phyloP scores from a whole-genome alignment of 2,113 vertebrate species.

The Eupsittula cactorum region DNA sequence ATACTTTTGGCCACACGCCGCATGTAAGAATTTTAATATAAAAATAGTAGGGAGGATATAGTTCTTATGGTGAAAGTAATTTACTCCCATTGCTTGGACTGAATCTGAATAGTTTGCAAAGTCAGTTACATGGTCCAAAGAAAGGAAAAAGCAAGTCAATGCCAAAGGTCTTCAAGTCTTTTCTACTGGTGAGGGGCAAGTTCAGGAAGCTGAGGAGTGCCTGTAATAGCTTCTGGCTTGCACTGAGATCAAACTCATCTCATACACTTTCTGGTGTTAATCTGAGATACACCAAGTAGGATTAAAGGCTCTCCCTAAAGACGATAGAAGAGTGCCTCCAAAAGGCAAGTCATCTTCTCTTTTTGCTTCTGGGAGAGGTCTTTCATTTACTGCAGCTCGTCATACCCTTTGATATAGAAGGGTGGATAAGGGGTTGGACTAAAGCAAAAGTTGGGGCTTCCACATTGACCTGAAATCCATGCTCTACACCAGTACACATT shows the following conservation, averaged over 20 bases:
- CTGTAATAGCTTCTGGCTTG: not conserved
- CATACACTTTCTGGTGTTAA: not conserved
- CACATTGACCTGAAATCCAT: not conserved
- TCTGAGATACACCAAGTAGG: accelerated
- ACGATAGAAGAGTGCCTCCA: not conserved
- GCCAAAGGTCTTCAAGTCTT: not conserved
- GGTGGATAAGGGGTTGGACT: not conserved
- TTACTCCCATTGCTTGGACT: not conserved
- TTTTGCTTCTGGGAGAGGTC: not conserved
- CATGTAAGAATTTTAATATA: not conserved
- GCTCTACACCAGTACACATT: not conserved
- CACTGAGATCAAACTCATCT: not conserved
- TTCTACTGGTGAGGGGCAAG: not conserved
- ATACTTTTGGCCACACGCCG: accelerated
- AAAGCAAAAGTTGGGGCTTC: not conserved
- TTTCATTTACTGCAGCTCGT: accelerated
- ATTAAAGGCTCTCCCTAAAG: not conserved
- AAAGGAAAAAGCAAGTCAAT: not conserved
- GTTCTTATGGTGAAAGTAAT: not conserved
- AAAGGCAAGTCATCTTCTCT: not conserved
- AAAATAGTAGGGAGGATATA: not conserved
- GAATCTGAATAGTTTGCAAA: not conserved
- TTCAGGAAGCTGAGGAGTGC: not conserved
- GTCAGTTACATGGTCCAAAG: not conserved
- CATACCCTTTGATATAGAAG: not conserved